Percentiles rank a stretch among this genome's conserved stretches.
These are phyloP conservation scores for Lasiurus borealis DNA, from an alignment of 2,113 vertebrate genomes.

Conservation along the genomic window DNA sequence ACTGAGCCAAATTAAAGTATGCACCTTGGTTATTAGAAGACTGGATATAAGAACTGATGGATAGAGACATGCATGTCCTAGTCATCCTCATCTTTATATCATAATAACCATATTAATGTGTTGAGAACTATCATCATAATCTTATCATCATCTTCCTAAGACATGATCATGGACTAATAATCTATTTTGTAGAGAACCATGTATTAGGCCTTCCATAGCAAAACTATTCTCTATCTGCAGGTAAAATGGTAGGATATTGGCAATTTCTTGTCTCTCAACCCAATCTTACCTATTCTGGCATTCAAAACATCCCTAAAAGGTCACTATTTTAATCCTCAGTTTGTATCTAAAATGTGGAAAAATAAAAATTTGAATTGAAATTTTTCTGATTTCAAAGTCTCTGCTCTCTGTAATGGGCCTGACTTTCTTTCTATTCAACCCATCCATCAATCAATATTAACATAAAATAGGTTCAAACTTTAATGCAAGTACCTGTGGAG, in stretches of 20 bases:
- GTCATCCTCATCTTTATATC: background rate
- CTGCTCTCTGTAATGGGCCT: background rate
- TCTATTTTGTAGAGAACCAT: background rate
- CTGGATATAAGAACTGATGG: background rate
- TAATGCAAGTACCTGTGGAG: background rate
- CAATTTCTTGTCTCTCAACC: background rate
- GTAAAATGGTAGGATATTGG: background rate
- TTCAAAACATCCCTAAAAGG: background rate
- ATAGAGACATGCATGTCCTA: background rate
- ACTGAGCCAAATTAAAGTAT: background rate
- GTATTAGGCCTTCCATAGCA: background rate
- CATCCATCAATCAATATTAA: background rate
- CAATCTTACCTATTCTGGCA: background rate
- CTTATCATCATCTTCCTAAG: background rate
- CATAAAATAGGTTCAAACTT: background rate
- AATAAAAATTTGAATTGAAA: background rate
- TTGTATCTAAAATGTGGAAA: background rate
- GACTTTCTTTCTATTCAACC: background rate
- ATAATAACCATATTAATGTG: background rate
- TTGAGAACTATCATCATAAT: background rate
- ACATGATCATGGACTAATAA: background rate
- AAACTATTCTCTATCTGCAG: background rate
- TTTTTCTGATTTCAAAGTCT: background rate
- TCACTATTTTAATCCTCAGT: background rate
- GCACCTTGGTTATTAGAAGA: background rate